These are phyloP conservation scores for Bactericera cockerelli DNA, from an alignment of 1,140 invertebrate genomes.

Conservation along the genomic window DNA sequence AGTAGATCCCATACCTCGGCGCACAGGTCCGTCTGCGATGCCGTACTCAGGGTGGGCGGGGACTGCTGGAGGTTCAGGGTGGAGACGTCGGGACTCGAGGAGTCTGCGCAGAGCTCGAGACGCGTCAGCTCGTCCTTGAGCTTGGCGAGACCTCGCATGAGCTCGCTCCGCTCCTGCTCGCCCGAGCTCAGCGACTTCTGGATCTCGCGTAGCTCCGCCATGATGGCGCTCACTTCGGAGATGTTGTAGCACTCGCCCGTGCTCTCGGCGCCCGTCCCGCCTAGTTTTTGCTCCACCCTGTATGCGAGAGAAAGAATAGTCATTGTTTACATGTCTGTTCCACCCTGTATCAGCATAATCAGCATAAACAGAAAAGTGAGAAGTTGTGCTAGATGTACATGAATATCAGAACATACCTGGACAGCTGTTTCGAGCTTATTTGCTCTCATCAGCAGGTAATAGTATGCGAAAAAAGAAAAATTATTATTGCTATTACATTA, in stretches of 20 bases:
- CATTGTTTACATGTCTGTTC: conserved; percentile 6
- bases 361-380: too few species aligned
- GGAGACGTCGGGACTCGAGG: conserved; percentile 65
- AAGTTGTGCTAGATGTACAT: too few species aligned
- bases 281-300: conserved; percentile 19
- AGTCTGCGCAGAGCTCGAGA: conserved; percentile 55
- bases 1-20: conserved; percentile 47
- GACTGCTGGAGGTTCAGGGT: conserved; percentile 53
- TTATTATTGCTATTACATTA: too few species aligned
- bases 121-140: conserved; percentile 83
- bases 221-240: conserved; percentile 82
- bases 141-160: conserved; percentile 85
- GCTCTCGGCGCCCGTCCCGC: conserved; percentile 30
- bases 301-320: background rate
- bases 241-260: conserved; percentile 82
- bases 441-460: too few species aligned
- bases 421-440: too few species aligned
- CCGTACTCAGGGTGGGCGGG: conserved; percentile 67
- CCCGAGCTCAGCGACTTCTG: conserved; percentile 78
- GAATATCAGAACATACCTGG: too few species aligned
- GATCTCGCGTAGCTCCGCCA: conserved; percentile 80
- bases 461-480: too few species aligned
- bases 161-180: conserved; percentile 79
- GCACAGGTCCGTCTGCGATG: conserved; percentile 86
- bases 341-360: too few species aligned